Percentiles rank a stretch among this genome's conserved stretches.
These are phyloP conservation scores for Sitobion miscanthi DNA, from an alignment of 1,140 invertebrate species.

Conservation along the genomic window DNA sequence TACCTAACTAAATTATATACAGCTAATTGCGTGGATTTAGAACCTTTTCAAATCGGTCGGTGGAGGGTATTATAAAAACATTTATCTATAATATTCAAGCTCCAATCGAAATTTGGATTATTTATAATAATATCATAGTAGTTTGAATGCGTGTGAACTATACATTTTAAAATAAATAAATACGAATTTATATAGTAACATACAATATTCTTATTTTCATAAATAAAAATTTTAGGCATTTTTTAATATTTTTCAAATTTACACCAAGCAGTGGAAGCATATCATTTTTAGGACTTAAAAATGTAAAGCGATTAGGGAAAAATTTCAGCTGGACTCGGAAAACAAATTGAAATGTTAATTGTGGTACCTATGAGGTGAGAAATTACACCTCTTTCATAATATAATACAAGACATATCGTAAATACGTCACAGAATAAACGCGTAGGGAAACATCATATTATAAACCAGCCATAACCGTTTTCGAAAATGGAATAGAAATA, in stretches of 20 bases:
- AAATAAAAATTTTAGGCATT: neutral
- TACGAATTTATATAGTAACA: neutral
- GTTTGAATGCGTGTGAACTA: neutral
- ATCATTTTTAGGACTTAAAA: neutral
- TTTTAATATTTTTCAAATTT: neutral
- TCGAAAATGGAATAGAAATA: neutral
- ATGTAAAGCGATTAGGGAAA: neutral
- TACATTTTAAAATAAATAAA: neutral
- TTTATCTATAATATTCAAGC: neutral
- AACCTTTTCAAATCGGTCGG: neutral
- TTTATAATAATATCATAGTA: neutral
- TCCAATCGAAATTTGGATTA: neutral
- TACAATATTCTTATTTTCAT: neutral
- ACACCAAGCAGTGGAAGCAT: neutral
- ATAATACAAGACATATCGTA: too few species aligned
- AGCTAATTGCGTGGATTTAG: neutral
- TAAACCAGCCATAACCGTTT: neutral
- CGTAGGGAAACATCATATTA: neutral
- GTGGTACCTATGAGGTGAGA: too few species aligned
- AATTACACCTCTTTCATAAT: too few species aligned
- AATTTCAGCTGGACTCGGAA: neutral
- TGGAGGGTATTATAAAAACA: neutral
- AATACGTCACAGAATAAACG: neutral
- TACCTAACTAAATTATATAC: neutral
- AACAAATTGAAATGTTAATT: neutral